These are phyloP conservation scores for Theristus sp. DNA, from an alignment of 2,888 invertebrate genomes.

Conservation along the genomic window DNA sequence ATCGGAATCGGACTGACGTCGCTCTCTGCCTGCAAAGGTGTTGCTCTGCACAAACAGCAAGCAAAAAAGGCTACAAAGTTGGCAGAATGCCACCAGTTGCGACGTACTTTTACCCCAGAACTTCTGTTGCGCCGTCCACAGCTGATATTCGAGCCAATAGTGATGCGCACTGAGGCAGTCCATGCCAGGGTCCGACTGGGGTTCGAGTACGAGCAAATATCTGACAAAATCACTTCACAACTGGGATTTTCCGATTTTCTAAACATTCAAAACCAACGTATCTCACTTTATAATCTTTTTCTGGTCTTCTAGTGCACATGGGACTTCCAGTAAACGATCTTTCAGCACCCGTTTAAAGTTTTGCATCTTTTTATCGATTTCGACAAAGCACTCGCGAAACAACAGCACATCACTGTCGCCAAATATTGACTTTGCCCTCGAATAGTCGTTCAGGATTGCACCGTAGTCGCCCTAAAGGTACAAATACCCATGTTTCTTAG, in stretches of 20 bases:
- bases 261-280: too few species aligned
- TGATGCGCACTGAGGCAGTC: constrained; percentile 68
- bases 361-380: constrained; percentile 71
- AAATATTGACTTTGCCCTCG: constrained; percentile 81
- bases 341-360: constrained; percentile 60
- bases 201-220: constrained; percentile 53
- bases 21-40: not conserved
- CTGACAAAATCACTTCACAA: constrained; percentile 21
- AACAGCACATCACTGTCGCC: constrained; percentile 45
- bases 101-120: constrained; percentile 10
- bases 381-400: constrained; percentile 42
- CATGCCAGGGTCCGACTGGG: constrained; percentile 81
- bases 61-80: not conserved
- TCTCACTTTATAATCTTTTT: constrained; percentile 64
- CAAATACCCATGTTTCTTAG: too few species aligned
- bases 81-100: not conserved
- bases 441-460: constrained; percentile 88
- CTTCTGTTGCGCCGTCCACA: constrained; percentile 42
- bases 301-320: constrained; percentile 77
- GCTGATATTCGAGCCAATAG: constrained; percentile 50
- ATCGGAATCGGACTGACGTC: not conserved
- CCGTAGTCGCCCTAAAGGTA: constrained; percentile 61
- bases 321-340: constrained; percentile 66
- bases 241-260: too few species aligned
- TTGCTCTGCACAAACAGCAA: not conserved